Percentiles rank a stretch among this genome's conserved stretches.
phyloP scores from a whole-genome alignment of 2,888 invertebrate genomes.

The Leucophenga montana region DNA sequence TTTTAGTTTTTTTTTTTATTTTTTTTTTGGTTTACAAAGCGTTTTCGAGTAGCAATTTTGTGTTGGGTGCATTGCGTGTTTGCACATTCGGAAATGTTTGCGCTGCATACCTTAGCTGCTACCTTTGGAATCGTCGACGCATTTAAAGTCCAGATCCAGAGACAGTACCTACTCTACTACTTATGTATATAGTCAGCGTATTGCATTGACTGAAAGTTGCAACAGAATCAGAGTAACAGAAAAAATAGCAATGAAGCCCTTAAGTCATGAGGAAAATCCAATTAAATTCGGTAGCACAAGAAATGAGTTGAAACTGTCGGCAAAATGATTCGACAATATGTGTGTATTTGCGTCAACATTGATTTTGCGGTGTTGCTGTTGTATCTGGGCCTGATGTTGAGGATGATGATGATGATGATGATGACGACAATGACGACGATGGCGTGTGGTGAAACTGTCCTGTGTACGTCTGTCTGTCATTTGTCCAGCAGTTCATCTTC shows the following conservation, averaged over 20 bases:
- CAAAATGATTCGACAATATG: slow-evolving; percentile 63
- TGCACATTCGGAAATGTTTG: slow-evolving; percentile 62
- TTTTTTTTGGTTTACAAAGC: neutral
- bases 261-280: slow-evolving; percentile 68
- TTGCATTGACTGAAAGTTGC: no score
- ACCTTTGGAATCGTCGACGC: slow-evolving; percentile 25
- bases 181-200: no score
- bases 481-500: neutral
- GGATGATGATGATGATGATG: no score
- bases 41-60: slow-evolving; percentile 11
- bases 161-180: no score
- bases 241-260: slow-evolving; percentile 57
- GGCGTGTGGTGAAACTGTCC: slow-evolving; percentile 9
- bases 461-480: neutral
- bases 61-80: slow-evolving; percentile 53
- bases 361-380: slow-evolving; percentile 53
- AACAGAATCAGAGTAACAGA: slow-evolving; percentile 39
- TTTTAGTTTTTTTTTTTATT: neutral
- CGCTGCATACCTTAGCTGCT: slow-evolving; percentile 65
- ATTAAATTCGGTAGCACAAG: slow-evolving; percentile 69
- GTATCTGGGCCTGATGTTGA: neutral
- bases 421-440: no score
- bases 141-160: no score
- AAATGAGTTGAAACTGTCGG: slow-evolving; percentile 69
- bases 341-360: slow-evolving; percentile 69